These are phyloP conservation scores for Sebastes itinus DNA, from an alignment of 2,797 vertebrate species.

Conservation along the genomic window DNA sequence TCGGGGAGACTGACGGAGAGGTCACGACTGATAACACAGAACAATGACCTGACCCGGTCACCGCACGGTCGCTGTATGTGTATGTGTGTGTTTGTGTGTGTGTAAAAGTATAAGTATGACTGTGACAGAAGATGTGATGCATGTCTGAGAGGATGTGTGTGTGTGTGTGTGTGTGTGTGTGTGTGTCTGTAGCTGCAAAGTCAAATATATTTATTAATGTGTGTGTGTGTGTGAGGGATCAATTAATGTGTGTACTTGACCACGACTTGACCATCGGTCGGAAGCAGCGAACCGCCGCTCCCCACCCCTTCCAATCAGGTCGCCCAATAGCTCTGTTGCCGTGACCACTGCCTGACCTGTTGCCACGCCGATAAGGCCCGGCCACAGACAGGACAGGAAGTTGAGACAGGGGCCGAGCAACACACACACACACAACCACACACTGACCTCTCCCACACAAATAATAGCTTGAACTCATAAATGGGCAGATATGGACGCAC, in stretches of 20 bases:
- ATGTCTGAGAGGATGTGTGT: neutral
- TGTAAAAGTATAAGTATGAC: neutral
- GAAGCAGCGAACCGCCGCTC: slow-evolving; percentile 28
- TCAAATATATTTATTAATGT: neutral
- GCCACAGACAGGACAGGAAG: slow-evolving; percentile 82
- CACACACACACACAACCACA: slow-evolving; percentile 22
- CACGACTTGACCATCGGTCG: slow-evolving; percentile 62
- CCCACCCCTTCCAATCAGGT: slow-evolving; percentile 54
- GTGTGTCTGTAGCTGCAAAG: too few relatives aligned
- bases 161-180: neutral
- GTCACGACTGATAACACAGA: slow-evolving; percentile 73
- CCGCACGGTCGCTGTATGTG: slow-evolving; percentile 24
- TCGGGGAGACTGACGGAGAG: slow-evolving; percentile 59
- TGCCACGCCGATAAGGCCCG: slow-evolving; percentile 66
- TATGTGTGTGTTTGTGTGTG: neutral
- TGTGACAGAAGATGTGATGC: too few relatives aligned
- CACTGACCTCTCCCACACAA: slow-evolving; percentile 42
- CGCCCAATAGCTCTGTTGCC: slow-evolving; percentile 34
- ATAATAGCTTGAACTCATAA: slow-evolving; percentile 54
- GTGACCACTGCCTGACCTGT: slow-evolving; percentile 70
- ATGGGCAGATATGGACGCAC: slow-evolving; percentile 44
- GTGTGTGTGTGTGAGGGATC: neutral
- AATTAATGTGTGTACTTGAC: slow-evolving; percentile 41
- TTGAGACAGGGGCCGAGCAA: slow-evolving; percentile 63
- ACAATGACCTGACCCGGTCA: slow-evolving; percentile 78